Base-by-base conservation (phyloP, 2,888 invertebrate genomes). In the Bellardia bayeri region DNA sequence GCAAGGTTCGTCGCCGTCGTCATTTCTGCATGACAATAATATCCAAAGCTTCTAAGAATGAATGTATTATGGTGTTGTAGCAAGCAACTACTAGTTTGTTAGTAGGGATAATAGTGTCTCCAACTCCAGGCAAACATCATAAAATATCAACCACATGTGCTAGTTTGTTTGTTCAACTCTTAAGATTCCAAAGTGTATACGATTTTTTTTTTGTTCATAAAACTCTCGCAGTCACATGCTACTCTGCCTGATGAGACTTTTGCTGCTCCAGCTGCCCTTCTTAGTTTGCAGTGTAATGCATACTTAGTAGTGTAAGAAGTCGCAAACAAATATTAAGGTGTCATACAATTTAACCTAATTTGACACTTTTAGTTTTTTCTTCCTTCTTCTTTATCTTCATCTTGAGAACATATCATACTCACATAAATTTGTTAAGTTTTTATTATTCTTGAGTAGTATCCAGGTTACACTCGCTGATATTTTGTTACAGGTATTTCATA, bases 341-440 rank as follows among this genome's bases (percentile, higher is more conserved):
- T 91, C 91, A 92, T 91, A 91, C 91, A 91, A 91, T 92, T 91
- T 92, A 92, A 91, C 91, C 91, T 92, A 92, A 92, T 92, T 92
- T 91, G 91, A 90, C 91, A 92, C 72, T 79, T 80, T 84, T 66
- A 56, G 45, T 61, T 64, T 56, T 71, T 23, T 66, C 54, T 23
- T 63, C 1, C 13, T 45, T 61, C 6, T 61, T 61, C 16, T 42
- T 81, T 14, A 13, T 49, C 37, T 74, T 63, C 6, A 66, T 42
- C 90, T 91, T 91, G 89, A 90, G 90, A 90, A 49, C 33, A n/a
- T 72, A 16, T 45, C 23, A 37, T 71, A 68, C 30, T 40, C 71
- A 71, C 66, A 74, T 79, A 84, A 74, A 85, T 61, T 49, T 74
- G 61, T 80, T 42, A 74, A 74, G 49, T 69, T 74, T 85, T 75